phyloP scores from a whole-genome alignment of 1,140 invertebrate species.

The Sinella curviseta region DNA sequence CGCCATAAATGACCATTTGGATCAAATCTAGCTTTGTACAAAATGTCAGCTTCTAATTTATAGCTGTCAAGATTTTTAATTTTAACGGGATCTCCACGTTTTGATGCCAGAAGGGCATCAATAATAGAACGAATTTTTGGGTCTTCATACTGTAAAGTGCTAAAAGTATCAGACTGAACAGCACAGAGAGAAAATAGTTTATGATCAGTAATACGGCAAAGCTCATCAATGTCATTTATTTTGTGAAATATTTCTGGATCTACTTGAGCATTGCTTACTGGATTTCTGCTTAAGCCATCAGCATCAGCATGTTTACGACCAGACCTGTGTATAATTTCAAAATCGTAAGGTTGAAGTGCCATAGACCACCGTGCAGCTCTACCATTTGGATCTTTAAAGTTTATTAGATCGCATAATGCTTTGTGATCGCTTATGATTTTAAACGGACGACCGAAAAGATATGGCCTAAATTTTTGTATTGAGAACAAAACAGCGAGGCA shows the following conservation, averaged over 20 bases:
- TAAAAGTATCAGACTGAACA: neutral
- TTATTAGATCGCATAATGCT: conserved; percentile 5
- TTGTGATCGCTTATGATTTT: neutral
- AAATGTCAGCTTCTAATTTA: neutral
- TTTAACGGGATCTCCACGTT: neutral
- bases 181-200: neutral
- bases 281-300: neutral
- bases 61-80: neutral
- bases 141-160: neutral
- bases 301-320: neutral
- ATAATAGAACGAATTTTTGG: neutral
- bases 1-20: neutral
- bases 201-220: neutral
- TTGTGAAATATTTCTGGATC: neutral
- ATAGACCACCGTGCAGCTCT: conserved; percentile 1
- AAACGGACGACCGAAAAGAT: neutral
- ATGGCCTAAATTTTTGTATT: neutral
- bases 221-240: neutral
- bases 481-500: conserved; percentile 49
- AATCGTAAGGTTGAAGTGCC: neutral
- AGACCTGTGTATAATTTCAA: neutral
- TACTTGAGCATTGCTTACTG: neutral
- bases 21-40: neutral
- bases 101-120: neutral
- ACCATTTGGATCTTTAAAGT: conserved; percentile 7